Percentiles rank a stretch among this genome's conserved stretches.
Evolutionary conservation across 2,797 vertebrate genomes (phyloP).

Genomic region (Clarias pachynema): DNA sequence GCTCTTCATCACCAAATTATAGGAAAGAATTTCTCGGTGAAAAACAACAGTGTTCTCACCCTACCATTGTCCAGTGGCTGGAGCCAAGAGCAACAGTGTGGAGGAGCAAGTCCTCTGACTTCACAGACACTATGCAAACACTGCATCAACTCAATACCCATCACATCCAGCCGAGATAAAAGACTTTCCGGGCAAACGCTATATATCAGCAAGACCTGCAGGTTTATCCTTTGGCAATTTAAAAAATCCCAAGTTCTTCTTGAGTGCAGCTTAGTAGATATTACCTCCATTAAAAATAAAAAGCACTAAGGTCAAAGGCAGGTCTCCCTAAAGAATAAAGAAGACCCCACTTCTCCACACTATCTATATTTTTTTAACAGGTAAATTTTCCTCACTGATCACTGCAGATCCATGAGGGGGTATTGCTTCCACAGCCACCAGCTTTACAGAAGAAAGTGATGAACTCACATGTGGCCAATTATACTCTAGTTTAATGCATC

Average conservation of each 20-base stretch:
- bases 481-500: slow-evolving; percentile 78
- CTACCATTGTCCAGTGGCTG: slow-evolving; percentile 43
- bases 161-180: slow-evolving; percentile 51
- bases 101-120: slow-evolving; percentile 40
- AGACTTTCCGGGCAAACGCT: slow-evolving; percentile 33
- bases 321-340: slow-evolving; percentile 27
- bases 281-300: slow-evolving; percentile 27
- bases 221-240: slow-evolving; percentile 20
- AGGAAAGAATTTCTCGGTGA: slow-evolving; percentile 54
- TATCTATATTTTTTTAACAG: background rate
- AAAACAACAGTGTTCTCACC: slow-evolving; percentile 52
- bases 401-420: background rate
- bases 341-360: slow-evolving; percentile 36
- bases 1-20: slow-evolving; percentile 50
- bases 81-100: slow-evolving; percentile 55
- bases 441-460: slow-evolving; percentile 1
- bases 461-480: slow-evolving; percentile 86
- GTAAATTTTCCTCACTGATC: background rate
- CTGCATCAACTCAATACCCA: slow-evolving; percentile 33
- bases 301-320: slow-evolving; percentile 19
- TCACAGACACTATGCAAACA: slow-evolving; percentile 55
- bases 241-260: slow-evolving; percentile 27
- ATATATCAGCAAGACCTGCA: slow-evolving; percentile 18
- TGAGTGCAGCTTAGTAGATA: slow-evolving; percentile 11
- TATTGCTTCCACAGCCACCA: background rate